These are phyloP conservation scores for Cyanoderma ruficeps DNA, from an alignment of 2,113 vertebrate genomes.

Conservation along the genomic window DNA sequence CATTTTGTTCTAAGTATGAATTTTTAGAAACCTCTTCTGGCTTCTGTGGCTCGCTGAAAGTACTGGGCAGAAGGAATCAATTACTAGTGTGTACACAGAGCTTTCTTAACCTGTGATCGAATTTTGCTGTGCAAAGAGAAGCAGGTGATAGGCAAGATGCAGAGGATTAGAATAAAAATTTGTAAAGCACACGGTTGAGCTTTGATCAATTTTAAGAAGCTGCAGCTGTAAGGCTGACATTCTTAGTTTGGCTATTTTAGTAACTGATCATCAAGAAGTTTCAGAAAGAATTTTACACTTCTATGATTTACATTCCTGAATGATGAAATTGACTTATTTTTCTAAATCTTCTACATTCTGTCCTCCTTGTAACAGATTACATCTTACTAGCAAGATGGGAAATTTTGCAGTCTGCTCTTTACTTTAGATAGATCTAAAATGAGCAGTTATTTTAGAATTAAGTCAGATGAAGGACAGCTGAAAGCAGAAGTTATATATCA, in stretches of 20 bases:
- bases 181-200: not conserved
- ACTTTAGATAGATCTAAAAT: not conserved
- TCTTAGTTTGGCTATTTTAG: constrained; percentile 35
- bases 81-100: not conserved
- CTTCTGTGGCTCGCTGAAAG: not conserved
- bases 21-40: not conserved
- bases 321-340: constrained; percentile 18
- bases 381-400: not conserved
- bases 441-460: constrained; percentile 6
- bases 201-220: constrained; percentile 14
- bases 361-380: not conserved
- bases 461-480: not conserved
- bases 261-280: constrained; percentile 40
- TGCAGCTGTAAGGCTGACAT: constrained; percentile 48
- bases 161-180: not conserved
- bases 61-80: not conserved
- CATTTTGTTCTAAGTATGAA: not conserved
- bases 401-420: constrained; percentile 14
- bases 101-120: not conserved
- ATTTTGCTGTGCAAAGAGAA: not conserved
- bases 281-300: not conserved
- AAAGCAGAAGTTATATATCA: not conserved
- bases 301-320: constrained; percentile 28
- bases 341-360: not conserved
- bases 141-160: not conserved